These are phyloP conservation scores for Thalassoma bifasciatum DNA, from an alignment of 2,113 vertebrate species.

Conservation along the genomic window DNA sequence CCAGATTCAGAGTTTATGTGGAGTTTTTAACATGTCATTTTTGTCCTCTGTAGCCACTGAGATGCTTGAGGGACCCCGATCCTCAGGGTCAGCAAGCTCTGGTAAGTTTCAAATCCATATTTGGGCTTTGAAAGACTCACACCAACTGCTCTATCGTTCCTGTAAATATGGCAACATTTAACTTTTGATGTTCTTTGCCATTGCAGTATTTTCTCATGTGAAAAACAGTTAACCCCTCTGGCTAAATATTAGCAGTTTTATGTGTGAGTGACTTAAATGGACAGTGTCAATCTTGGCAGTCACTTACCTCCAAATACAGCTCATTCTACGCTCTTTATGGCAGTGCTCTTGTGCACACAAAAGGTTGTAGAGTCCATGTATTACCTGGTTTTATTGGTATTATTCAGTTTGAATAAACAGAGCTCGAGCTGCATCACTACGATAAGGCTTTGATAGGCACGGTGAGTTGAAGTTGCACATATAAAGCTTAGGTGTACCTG, in stretches of 20 bases:
- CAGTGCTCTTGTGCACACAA: background rate
- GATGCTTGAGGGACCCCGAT: conserved; percentile 78
- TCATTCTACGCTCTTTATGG: background rate
- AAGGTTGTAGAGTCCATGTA: conserved; percentile 3
- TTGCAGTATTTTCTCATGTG: conserved; percentile 7
- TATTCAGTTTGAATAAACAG: conserved; percentile 41
- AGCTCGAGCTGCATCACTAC: conserved; percentile 49
- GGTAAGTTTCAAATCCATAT: conserved; percentile 71
- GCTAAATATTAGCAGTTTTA: background rate
- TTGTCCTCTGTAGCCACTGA: conserved; percentile 70
- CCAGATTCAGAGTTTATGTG: background rate
- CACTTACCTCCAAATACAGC: conserved; percentile 8
- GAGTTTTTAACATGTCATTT: conserved; percentile 55
- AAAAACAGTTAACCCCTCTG: conserved; percentile 3
- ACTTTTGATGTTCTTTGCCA: conserved; percentile 9
- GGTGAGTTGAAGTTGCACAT: background rate
- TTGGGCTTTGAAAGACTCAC: conserved; percentile 12
- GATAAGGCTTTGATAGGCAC: conserved; percentile 55
- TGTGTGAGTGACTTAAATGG: conserved; percentile 12
- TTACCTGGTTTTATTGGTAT: conserved; percentile 46
- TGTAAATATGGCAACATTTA: conserved; percentile 6
- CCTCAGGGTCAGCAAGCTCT: conserved; percentile 79
- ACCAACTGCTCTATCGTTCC: background rate
- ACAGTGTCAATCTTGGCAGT: background rate
- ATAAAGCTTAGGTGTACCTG: background rate